A percentile compares a stretch with the other conserved stretches of the same genome.
phyloP scores from a whole-genome alignment of 2,113 vertebrate species.

The Rhadina sibilatrix region DNA sequence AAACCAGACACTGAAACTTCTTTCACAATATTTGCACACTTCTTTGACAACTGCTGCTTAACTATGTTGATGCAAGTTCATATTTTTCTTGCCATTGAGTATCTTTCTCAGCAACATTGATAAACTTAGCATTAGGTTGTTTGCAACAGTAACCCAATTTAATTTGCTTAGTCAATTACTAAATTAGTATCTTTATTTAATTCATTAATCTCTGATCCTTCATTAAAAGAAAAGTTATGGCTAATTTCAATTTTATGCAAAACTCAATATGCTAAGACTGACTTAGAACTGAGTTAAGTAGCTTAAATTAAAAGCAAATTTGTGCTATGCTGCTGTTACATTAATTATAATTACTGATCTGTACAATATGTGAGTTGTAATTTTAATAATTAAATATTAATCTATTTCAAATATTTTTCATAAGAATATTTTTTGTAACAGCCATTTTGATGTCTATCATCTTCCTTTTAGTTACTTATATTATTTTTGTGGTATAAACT shows the following conservation, averaged over 20 bases:
- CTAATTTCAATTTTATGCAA: background rate
- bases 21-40: background rate
- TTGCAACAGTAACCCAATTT: background rate
- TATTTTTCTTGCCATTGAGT: background rate
- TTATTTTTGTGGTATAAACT: background rate
- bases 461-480: background rate
- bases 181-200: background rate
- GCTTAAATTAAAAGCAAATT: background rate
- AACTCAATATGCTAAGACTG: background rate
- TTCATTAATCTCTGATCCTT: background rate
- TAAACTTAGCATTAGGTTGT: background rate
- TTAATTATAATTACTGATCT: background rate
- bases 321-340: background rate
- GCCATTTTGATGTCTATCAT: background rate
- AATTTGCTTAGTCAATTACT: conserved; percentile 23
- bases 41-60: background rate
- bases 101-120: background rate
- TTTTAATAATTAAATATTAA: background rate
- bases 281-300: background rate
- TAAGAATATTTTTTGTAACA: background rate
- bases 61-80: background rate
- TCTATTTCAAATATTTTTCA: background rate
- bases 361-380: background rate
- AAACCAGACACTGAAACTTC: background rate
- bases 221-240: background rate